Conservation (phyloP, 2,797 vertebrate species). For the Eurystomus glaucurus region DNA sequence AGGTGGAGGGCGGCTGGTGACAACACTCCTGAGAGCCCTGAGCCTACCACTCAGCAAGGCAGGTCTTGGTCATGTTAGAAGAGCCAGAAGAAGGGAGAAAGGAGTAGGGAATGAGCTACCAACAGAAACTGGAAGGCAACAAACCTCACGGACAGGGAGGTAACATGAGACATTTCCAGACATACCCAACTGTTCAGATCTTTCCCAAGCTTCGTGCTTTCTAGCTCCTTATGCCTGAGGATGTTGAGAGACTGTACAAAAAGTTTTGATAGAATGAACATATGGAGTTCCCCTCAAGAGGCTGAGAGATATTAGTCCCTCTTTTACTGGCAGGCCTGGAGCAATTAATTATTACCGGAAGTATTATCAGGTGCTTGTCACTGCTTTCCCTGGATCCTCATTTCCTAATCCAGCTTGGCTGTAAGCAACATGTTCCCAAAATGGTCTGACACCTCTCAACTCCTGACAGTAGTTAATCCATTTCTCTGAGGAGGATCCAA, state of each 20-base stretch:
- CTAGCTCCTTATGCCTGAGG: neutral
- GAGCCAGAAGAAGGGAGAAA: neutral
- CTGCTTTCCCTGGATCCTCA: conserved; percentile 24
- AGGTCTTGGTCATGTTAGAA: neutral
- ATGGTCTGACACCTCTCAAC: neutral
- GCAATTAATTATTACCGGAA: conserved; percentile 52
- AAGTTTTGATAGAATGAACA: conserved; percentile 18
- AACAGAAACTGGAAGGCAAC: neutral
- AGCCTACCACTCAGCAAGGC: conserved; percentile 42
- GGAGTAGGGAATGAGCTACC: neutral
- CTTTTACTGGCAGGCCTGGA: conserved; percentile 37
- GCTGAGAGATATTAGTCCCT: conserved; percentile 43
- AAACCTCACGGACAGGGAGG: neutral
- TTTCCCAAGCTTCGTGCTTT: conserved; percentile 24
- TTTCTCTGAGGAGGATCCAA: neutral
- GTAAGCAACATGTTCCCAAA: neutral
- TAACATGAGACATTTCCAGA: neutral
- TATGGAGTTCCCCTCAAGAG: neutral
- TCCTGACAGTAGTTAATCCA: neutral
- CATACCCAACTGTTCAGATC: neutral
- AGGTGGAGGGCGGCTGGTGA: conserved; percentile 60
- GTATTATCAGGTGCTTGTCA: conserved; percentile 51
- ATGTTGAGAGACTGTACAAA: conserved; percentile 18
- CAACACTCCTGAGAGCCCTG: conserved; percentile 11
- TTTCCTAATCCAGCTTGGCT: neutral